These are phyloP conservation scores for Euplagia quadripunctaria DNA, from an alignment of 2,888 invertebrate genomes.

Conservation along the genomic window DNA sequence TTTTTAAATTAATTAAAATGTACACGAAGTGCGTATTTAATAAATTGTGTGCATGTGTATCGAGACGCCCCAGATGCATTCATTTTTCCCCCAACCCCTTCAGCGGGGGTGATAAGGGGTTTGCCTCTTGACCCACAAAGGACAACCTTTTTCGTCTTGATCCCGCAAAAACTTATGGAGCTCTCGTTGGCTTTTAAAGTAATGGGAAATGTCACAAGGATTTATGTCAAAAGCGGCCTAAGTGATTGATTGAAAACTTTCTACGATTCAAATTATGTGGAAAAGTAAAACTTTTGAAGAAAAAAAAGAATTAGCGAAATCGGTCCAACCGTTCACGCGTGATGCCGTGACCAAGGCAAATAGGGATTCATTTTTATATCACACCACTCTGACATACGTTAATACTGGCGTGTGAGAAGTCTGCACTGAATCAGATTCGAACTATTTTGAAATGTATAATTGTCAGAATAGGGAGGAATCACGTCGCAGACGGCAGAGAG, in stretches of 20 bases:
- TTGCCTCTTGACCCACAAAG: background rate
- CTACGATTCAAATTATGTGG: background rate
- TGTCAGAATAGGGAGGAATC: too few relatives aligned
- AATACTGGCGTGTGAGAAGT: too few relatives aligned
- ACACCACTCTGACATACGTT: too few relatives aligned
- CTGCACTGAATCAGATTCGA: too few relatives aligned
- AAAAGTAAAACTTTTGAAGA: background rate
- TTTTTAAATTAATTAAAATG: slow-evolving; percentile 12
- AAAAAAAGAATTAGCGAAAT: too few relatives aligned
- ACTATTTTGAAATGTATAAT: too few relatives aligned
- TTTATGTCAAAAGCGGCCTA: background rate
- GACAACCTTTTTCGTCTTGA: slow-evolving; percentile 6
- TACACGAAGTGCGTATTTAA: slow-evolving; percentile 22
- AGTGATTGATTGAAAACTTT: background rate
- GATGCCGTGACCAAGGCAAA: too few relatives aligned
- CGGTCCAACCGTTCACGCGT: too few relatives aligned
- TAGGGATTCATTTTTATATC: too few relatives aligned
- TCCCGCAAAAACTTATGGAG: background rate
- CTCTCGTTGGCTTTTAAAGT: slow-evolving; percentile 3
- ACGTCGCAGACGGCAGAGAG: too few relatives aligned
- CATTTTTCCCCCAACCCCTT: slow-evolving; percentile 27
- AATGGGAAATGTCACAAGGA: background rate
- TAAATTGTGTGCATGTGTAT: slow-evolving; percentile 6
- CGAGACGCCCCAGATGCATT: slow-evolving; percentile 43
- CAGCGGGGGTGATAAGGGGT: background rate